phyloP scores from a whole-genome alignment of 2,888 invertebrate species.

The Megastigmus dorsalis region DNA sequence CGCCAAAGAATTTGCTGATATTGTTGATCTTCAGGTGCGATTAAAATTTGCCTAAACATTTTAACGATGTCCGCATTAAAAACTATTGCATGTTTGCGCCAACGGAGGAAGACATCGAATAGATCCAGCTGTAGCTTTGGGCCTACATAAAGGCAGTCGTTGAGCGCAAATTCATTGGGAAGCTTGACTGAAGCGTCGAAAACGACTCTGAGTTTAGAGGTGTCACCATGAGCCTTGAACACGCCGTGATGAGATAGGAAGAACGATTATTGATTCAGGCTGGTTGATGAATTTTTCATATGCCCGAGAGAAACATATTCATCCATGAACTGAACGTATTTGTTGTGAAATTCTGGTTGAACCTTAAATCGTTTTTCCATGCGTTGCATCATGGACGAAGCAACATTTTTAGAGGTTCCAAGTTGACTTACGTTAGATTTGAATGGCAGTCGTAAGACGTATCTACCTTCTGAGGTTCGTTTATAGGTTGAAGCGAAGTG shows the following conservation, averaged over 20 bases:
- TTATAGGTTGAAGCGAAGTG: background rate
- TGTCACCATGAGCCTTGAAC: background rate
- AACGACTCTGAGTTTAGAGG: conserved; percentile 10
- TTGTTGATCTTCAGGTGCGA: conserved; percentile 3
- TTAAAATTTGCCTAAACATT: conserved; percentile 40
- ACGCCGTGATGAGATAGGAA: conserved; percentile 7
- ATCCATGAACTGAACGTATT: background rate
- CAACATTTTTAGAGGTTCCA: background rate
- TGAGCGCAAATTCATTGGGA: background rate
- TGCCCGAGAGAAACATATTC: conserved; percentile 1
- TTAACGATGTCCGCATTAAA: conserved; percentile 27
- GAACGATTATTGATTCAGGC: background rate
- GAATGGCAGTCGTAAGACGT: conserved; percentile 2
- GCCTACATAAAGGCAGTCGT: background rate
- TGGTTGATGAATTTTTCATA: background rate
- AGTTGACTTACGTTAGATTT: background rate
- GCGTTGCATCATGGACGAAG: background rate
- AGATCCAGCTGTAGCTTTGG: conserved; percentile 29
- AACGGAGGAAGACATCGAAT: conserved; percentile 12
- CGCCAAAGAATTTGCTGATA: conserved; percentile 33
- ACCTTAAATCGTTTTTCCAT: background rate
- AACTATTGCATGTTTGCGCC: background rate
- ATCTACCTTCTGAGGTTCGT: conserved; percentile 2
- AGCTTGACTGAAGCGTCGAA: conserved; percentile 1
- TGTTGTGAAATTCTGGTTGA: background rate